These are phyloP conservation scores for Ia io DNA, from an alignment of 2,113 vertebrate species.

Conservation along the genomic window DNA sequence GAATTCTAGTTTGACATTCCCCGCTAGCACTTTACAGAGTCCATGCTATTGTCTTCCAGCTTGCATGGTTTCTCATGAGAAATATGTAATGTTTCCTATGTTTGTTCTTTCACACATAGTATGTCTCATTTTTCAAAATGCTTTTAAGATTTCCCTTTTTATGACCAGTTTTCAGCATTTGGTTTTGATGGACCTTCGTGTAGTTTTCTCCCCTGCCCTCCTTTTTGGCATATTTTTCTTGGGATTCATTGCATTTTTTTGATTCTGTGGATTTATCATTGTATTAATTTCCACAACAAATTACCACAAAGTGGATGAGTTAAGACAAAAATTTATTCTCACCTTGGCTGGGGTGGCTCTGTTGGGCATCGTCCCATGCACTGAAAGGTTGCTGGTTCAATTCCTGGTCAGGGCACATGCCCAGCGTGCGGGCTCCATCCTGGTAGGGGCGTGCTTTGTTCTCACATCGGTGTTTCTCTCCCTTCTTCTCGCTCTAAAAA, in stretches of 20 bases:
- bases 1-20: not conserved
- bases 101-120: not conserved
- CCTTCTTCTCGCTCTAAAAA: not conserved
- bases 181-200: not conserved
- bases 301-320: not conserved
- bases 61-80: constrained; percentile 2
- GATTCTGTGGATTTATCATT: not conserved
- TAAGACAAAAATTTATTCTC: not conserved
- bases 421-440: not conserved
- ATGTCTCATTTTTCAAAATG: not conserved
- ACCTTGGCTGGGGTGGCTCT: too few species aligned
- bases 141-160: constrained; percentile 2
- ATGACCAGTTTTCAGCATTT: not conserved
- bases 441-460: not conserved
- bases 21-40: not conserved
- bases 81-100: not conserved
- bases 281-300: not conserved
- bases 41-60: not conserved
- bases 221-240: not conserved
- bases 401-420: not conserved
- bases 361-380: not conserved
- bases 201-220: too few species aligned
- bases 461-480: not conserved
- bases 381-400: not conserved
- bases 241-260: not conserved